Percentiles rank a stretch among this genome's conserved stretches.
Conservation (phyloP, 2,888 invertebrate species). For the Macrophya alboannulata region DNA sequence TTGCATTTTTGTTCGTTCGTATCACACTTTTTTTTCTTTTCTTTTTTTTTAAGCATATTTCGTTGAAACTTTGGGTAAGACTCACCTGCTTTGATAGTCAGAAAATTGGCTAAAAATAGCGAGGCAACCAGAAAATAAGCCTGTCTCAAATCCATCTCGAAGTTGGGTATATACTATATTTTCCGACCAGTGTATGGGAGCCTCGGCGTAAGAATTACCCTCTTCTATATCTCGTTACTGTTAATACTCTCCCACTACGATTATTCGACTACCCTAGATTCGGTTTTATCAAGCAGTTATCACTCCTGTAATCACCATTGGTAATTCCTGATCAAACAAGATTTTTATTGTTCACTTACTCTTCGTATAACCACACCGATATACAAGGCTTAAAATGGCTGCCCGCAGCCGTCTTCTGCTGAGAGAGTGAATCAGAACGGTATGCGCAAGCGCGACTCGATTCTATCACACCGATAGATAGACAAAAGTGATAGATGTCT, state of each 20-base stretch:
- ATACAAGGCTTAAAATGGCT: slow-evolving; percentile 67
- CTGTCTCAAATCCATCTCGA: slow-evolving; percentile 74
- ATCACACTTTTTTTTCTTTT: too few species aligned
- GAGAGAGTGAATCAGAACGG: too few species aligned
- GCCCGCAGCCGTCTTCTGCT: slow-evolving; percentile 70
- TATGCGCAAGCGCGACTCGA: slow-evolving; percentile 32
- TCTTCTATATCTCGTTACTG: slow-evolving; percentile 33
- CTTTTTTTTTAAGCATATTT: too few species aligned
- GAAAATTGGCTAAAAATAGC: slow-evolving; percentile 78
- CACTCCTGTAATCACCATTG: slow-evolving; percentile 64
- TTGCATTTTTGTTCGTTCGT: too few species aligned
- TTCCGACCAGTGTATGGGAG: slow-evolving; percentile 9
- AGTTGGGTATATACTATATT: slow-evolving; percentile 45
- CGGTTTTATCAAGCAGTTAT: slow-evolving; percentile 55
- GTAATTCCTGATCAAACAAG: slow-evolving; percentile 29
- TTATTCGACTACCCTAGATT: slow-evolving; percentile 26
- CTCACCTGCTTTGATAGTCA: slow-evolving; percentile 77
- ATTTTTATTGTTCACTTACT: slow-evolving; percentile 4
- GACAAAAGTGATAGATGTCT: too few species aligned
- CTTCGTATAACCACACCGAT: slow-evolving; percentile 46
- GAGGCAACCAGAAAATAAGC: slow-evolving; percentile 74
- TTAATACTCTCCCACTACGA: slow-evolving; percentile 18
- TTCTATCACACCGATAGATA: too few species aligned
- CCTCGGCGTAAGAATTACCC: slow-evolving; percentile 6
- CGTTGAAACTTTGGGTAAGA: slow-evolving; percentile 31